Conservation (phyloP, 2,888 invertebrate species). For the Cephus pulcher region DNA sequence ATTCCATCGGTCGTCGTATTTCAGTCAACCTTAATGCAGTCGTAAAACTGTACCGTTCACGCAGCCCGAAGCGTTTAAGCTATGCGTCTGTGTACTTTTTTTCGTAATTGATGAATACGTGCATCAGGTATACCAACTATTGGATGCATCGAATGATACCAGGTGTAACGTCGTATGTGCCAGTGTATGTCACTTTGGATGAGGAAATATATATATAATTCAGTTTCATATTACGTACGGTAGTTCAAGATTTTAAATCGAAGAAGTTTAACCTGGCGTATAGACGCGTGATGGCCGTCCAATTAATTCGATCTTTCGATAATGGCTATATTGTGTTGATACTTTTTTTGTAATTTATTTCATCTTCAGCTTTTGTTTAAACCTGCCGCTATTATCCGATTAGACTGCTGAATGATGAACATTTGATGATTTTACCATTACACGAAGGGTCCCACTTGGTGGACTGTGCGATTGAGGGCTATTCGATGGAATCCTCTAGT, state of each 20-base stretch:
- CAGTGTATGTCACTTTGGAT: neutral
- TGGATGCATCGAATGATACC: neutral
- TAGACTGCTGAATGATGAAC: neutral
- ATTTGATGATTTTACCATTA: neutral
- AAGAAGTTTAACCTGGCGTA: neutral
- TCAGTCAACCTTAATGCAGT: conserved; percentile 31
- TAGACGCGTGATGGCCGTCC: neutral
- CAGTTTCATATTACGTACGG: neutral
- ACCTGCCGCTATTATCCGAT: neutral
- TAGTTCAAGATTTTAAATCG: neutral
- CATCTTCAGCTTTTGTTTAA: too few species aligned
- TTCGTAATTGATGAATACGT: neutral
- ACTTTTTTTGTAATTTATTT: neutral
- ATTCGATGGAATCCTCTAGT: neutral
- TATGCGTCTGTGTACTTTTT: conserved; percentile 13
- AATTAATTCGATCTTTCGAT: neutral
- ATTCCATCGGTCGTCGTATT: conserved; percentile 41
- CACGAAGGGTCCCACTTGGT: neutral
- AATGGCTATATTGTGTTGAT: neutral
- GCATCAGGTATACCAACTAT: neutral
- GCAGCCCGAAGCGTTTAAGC: conserved; percentile 6
- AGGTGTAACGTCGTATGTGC: neutral
- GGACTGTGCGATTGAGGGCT: neutral
- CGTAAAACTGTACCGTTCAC: conserved; percentile 34
- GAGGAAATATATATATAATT: neutral